Percentiles rank a stretch among this genome's conserved stretches.
Evolutionary conservation across 1,140 invertebrate species (phyloP).

Genomic region (Bombus huntii): DNA sequence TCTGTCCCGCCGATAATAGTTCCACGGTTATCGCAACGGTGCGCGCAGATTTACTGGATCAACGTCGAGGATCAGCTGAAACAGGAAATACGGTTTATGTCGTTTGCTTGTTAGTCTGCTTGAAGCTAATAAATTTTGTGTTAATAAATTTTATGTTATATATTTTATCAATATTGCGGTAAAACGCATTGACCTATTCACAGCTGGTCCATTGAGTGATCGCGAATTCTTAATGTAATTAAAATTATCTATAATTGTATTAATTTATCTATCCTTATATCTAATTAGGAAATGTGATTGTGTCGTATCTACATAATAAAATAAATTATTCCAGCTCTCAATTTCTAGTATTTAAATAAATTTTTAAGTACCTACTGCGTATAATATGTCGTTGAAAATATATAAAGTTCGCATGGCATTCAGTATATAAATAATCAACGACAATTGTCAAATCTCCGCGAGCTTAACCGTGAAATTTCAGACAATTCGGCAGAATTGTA

Average conservation of each 20-base stretch:
- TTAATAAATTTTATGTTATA: not conserved
- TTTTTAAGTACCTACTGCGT: not conserved
- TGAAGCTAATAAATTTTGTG: not conserved
- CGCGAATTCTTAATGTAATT: no score
- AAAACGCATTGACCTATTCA: no score
- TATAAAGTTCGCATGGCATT: not conserved
- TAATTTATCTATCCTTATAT: no score
- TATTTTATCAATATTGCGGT: not conserved
- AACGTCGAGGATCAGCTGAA: not conserved
- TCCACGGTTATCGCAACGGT: not conserved
- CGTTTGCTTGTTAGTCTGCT: not conserved
- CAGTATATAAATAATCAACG: not conserved
- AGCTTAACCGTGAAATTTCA: not conserved
- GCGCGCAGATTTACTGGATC: not conserved
- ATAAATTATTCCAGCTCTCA: not conserved
- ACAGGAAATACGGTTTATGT: not conserved
- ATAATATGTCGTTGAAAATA: not conserved
- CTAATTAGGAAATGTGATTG: no score
- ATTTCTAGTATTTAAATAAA: not conserved
- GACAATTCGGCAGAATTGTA: not conserved
- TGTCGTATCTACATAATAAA: not conserved
- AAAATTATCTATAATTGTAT: no score
- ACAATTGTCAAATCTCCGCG: not conserved
- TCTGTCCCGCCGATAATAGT: constrained; percentile 13
- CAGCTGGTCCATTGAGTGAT: no score